Conservation (phyloP, 2,113 vertebrate species). For the Orthonyx spaldingii region DNA sequence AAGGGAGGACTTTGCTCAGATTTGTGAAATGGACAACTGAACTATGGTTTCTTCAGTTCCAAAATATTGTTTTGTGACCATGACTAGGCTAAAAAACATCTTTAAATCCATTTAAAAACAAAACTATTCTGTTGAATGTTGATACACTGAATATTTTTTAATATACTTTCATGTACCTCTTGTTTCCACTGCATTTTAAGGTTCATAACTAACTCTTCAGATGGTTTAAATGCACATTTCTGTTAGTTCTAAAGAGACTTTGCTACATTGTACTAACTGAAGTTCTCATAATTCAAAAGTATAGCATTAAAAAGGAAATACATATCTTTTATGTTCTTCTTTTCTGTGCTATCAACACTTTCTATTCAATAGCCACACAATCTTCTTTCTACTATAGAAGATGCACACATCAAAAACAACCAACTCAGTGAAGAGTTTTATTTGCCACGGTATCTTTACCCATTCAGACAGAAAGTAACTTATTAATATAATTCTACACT, state of each 20-base stretch:
- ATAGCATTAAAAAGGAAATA: background rate
- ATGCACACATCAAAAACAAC: background rate
- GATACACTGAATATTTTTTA: background rate
- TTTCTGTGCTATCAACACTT: background rate
- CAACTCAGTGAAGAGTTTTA: background rate
- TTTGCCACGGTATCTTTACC: background rate
- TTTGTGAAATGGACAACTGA: background rate
- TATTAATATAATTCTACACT: background rate
- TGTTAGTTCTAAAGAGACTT: background rate
- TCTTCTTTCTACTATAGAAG: constrained; percentile 1
- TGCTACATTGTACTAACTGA: background rate
- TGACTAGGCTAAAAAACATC: background rate
- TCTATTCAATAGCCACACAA: background rate
- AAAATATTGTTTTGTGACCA: background rate
- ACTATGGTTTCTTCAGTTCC: background rate
- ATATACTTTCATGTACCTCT: background rate
- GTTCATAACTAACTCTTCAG: background rate
- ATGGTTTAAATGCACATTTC: background rate
- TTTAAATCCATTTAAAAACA: background rate
- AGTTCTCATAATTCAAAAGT: constrained; percentile 1
- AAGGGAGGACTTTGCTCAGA: background rate
- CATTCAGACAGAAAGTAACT: background rate
- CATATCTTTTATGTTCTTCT: background rate
- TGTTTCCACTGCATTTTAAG: background rate
- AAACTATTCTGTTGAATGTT: background rate